phyloP scores from a whole-genome alignment of 2,888 invertebrate genomes.

The Chymomyza fuscimana region DNA sequence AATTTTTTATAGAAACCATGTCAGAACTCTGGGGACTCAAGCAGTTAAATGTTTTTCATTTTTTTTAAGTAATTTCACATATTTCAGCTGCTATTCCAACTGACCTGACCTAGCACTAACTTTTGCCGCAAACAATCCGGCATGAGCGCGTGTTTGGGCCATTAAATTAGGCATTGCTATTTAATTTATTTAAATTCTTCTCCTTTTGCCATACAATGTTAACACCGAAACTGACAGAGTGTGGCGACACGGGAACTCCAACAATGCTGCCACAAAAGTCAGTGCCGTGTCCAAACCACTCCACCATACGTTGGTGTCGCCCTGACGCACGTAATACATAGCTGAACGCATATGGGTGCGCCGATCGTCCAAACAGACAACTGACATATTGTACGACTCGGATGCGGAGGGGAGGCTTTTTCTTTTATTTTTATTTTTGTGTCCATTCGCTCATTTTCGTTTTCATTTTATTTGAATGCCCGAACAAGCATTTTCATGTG shows the following conservation, averaged over 20 bases:
- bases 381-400: background rate
- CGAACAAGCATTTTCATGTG: constrained; percentile 57
- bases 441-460: constrained; percentile 58
- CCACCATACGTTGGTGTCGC: background rate
- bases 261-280: constrained; percentile 32
- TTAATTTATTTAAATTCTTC: constrained; percentile 53
- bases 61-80: background rate
- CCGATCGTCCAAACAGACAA: constrained; percentile 58
- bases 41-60: background rate
- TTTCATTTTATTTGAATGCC: constrained; percentile 33
- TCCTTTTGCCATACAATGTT: constrained; percentile 66
- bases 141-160: constrained; percentile 27
- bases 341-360: constrained; percentile 61
- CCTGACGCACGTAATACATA: background rate
- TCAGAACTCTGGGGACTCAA: background rate
- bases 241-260: constrained; percentile 41
- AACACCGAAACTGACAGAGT: constrained; percentile 57
- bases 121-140: background rate
- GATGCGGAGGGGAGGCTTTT: constrained; percentile 20
- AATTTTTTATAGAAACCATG: background rate
- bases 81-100: background rate
- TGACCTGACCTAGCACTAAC: background rate
- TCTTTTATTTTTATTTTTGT: constrained; percentile 33
- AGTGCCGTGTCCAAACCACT: constrained; percentile 14
- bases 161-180: constrained; percentile 70